These are phyloP conservation scores for western clawed frog (Xenopus tropicalis) DNA, from an alignment of 2,113 vertebrate species.

Conservation along the genomic window DNA sequence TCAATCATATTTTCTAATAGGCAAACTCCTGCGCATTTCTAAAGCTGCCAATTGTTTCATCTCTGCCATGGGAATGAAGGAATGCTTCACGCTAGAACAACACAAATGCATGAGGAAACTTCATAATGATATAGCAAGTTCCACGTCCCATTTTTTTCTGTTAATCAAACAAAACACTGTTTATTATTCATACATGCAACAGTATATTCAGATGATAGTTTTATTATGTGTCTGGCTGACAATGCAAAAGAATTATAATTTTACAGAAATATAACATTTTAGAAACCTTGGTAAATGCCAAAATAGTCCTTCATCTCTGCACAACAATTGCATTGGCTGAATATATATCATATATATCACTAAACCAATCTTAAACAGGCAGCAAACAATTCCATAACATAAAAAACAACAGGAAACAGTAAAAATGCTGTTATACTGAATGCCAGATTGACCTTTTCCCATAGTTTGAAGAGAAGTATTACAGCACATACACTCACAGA, in stretches of 20 bases:
- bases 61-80: conserved; percentile 46
- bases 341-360: no score
- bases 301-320: no score
- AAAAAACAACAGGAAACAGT: conserved; percentile 1
- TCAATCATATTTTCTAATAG: conserved; percentile 44
- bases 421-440: conserved; percentile 31
- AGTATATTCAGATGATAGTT: conserved; percentile 8
- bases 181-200: conserved; percentile 7
- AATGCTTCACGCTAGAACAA: conserved; percentile 58
- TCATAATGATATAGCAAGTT: conserved; percentile 47
- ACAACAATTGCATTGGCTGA: no score
- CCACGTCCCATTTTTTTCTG: conserved; percentile 9
- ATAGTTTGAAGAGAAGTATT: conserved; percentile 13
- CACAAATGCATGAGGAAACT: conserved; percentile 52
- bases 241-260: not conserved
- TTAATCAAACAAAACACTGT: conserved; percentile 27
- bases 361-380: no score
- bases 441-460: conserved; percentile 26
- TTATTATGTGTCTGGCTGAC: conserved; percentile 12
- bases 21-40: conserved; percentile 50
- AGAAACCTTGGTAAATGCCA: no score
- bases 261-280: no score
- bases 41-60: conserved; percentile 54
- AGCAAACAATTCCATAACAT: no score
- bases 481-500: conserved; percentile 1